These are phyloP conservation scores for Acromyrmex heyeri DNA, from an alignment of 1,140 invertebrate species.

Conservation along the genomic window DNA sequence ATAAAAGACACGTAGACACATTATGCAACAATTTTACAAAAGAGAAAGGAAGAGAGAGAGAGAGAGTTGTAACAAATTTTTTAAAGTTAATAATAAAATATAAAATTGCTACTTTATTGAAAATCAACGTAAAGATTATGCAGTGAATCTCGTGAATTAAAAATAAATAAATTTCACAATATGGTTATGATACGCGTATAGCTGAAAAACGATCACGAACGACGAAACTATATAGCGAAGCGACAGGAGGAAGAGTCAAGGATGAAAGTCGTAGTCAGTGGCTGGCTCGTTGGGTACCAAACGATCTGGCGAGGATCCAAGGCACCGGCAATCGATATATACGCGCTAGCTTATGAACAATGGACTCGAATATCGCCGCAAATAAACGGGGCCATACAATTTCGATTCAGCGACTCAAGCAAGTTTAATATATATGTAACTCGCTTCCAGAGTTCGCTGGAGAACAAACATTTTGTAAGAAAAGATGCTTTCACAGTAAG, in stretches of 20 bases:
- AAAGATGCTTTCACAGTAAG: slow-evolving; percentile 4
- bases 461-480: slow-evolving; percentile 38
- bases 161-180: slow-evolving; percentile 7
- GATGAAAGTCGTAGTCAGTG: slow-evolving; percentile 49
- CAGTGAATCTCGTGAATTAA: neutral
- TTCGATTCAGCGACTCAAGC: slow-evolving; percentile 14
- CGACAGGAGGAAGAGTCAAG: slow-evolving; percentile 45
- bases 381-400: slow-evolving; percentile 62
- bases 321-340: slow-evolving; percentile 74
- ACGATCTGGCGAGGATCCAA: slow-evolving; percentile 77
- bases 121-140: neutral
- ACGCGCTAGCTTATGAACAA: slow-evolving; percentile 69
- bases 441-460: neutral
- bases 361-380: slow-evolving; percentile 64
- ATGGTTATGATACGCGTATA: neutral
- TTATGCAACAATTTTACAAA: neutral
- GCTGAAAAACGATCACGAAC: slow-evolving; percentile 1
- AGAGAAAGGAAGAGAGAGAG: no score
- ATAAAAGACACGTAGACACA: neutral
- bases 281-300: slow-evolving; percentile 51
- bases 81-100: slow-evolving; percentile 19
- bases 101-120: slow-evolving; percentile 5
- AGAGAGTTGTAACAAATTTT: slow-evolving; percentile 7
- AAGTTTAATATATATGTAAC: slow-evolving; percentile 49
- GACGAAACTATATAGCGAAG: neutral